These are phyloP conservation scores for Drymonia ruficornis DNA, from an alignment of 2,888 invertebrate species.

Conservation along the genomic window DNA sequence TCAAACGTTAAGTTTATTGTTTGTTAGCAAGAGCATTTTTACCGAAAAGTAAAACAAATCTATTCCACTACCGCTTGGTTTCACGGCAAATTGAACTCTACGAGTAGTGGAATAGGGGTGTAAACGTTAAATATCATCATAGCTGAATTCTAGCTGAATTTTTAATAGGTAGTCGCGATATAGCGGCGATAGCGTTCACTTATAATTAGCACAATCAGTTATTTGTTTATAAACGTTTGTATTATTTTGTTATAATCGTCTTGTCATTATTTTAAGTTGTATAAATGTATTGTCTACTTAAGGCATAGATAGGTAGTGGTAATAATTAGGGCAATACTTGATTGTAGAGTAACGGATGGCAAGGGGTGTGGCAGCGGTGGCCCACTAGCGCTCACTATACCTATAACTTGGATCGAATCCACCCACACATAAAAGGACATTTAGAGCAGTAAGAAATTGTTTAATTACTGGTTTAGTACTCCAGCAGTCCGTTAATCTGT, in stretches of 20 bases:
- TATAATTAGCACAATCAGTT: conserved; percentile 80
- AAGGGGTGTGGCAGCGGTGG: conserved; percentile 24
- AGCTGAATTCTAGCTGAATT: conserved; percentile 55
- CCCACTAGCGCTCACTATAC: conserved; percentile 31
- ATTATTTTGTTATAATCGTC: conserved; percentile 79
- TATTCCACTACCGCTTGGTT: conserved; percentile 18
- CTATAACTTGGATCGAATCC: conserved; percentile 16
- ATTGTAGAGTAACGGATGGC: conserved; percentile 58
- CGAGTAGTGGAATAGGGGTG: conserved; percentile 26
- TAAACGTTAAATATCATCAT: conserved; percentile 43
- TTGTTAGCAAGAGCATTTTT: conserved; percentile 29
- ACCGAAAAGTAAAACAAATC: conserved; percentile 19
- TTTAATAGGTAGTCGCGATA: conserved; percentile 48
- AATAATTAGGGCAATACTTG: conserved; percentile 77
- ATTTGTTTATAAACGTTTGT: conserved; percentile 62
- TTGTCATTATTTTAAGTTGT: conserved; percentile 85
- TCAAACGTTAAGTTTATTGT: conserved; percentile 38
- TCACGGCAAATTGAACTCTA: not conserved
- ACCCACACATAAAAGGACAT: not conserved
- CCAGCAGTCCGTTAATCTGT: too few species aligned
- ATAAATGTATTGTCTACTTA: conserved; percentile 81
- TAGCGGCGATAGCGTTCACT: conserved; percentile 54
- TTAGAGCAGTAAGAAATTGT: too few species aligned
- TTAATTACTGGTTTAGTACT: too few species aligned
- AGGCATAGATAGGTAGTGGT: conserved; percentile 81